phyloP scores from a whole-genome alignment of 2,888 invertebrate genomes.

The Cetonia aurata region DNA sequence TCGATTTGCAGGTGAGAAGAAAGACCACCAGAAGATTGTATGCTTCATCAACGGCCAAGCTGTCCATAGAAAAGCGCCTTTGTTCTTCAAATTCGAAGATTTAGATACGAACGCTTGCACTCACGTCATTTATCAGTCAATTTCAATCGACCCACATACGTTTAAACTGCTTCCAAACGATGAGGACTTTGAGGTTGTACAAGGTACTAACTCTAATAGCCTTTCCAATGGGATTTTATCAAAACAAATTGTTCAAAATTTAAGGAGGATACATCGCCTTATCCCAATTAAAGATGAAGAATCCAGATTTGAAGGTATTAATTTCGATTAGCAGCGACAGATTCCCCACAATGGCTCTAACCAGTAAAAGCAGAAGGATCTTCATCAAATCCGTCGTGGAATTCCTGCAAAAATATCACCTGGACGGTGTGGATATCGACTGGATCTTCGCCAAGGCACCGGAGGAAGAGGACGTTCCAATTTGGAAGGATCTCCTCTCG shows the following conservation, averaged over 20 bases:
- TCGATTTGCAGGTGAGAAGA: background rate
- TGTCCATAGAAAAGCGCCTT: conserved; percentile 76
- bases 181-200: conserved; percentile 78
- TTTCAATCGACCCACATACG: conserved; percentile 76
- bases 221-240: background rate
- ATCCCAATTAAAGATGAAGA: conserved; percentile 75
- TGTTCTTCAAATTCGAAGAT: conserved; percentile 75
- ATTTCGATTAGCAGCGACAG: conserved; percentile 80
- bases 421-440: conserved; percentile 87
- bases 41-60: conserved; percentile 80
- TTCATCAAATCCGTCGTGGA: conserved; percentile 76
- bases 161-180: conserved; percentile 75
- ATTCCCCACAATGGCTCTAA: conserved; percentile 75
- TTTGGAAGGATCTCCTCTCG: background rate
- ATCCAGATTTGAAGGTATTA: conserved; percentile 77
- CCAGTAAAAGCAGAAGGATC: conserved; percentile 68
- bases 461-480: conserved; percentile 52
- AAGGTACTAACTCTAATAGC: conserved; percentile 68
- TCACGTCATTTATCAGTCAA: conserved; percentile 81
- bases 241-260: background rate
- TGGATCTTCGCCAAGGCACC: conserved; percentile 75
- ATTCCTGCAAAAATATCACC: conserved; percentile 76
- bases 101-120: conserved; percentile 78
- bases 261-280: conserved; percentile 80
- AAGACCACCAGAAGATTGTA: conserved; percentile 65